These are phyloP conservation scores for Coranthus polyacanthus DNA, from an alignment of 2,797 vertebrate species.

Conservation along the genomic window DNA sequence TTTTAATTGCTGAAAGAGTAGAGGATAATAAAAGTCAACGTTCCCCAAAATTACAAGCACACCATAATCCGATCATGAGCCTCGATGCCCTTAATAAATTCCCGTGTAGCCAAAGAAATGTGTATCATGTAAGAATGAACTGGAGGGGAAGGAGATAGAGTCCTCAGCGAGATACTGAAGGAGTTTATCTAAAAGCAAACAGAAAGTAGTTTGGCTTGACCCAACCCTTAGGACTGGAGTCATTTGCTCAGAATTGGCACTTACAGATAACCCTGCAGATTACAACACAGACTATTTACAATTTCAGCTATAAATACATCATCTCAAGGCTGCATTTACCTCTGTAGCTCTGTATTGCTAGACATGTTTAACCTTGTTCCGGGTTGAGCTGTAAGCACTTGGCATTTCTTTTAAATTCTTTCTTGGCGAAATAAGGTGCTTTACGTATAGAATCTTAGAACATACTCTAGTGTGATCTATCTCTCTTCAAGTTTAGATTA, in stretches of 20 bases:
- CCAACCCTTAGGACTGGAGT: conserved; percentile 37
- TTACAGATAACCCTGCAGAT: conserved; percentile 51
- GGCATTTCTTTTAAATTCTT: conserved; percentile 53
- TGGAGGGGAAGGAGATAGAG: conserved; percentile 18
- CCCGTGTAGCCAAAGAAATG: conserved; percentile 7
- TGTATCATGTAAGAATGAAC: too few relatives aligned
- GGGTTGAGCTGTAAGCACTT: conserved; percentile 26
- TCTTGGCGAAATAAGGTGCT: conserved; percentile 10
- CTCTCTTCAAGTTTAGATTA: background rate
- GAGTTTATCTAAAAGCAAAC: conserved; percentile 38
- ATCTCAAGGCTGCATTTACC: conserved; percentile 24
- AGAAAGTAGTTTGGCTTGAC: conserved; percentile 47
- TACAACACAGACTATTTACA: conserved; percentile 22
- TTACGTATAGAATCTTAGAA: conserved; percentile 26
- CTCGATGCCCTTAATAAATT: conserved; percentile 1
- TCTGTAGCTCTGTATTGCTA: conserved; percentile 14
- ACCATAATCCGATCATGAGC: background rate
- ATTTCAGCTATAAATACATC: conserved; percentile 40
- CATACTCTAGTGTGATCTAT: too few relatives aligned
- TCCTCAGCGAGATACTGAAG: conserved; percentile 21
- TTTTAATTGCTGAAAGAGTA: too few relatives aligned
- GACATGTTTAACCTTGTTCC: conserved; percentile 44
- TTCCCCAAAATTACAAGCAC: conserved; percentile 1
- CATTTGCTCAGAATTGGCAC: too few relatives aligned
- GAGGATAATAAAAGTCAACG: too few relatives aligned